Evolutionary conservation across 2,888 invertebrate genomes (phyloP).

Genomic region (Pycnomerus fuliginosus): DNA sequence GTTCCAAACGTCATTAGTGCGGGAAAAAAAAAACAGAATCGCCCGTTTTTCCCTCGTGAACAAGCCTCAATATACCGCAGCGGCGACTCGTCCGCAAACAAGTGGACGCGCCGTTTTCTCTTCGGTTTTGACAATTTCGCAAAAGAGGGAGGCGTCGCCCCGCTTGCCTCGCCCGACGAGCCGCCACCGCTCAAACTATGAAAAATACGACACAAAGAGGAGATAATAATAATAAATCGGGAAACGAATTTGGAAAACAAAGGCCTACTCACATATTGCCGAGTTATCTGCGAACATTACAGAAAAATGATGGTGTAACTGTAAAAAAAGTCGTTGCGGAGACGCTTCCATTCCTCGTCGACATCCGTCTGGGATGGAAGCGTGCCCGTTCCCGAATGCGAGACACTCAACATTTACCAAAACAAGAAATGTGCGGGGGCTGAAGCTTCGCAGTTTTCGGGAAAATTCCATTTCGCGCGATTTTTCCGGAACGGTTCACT

Average conservation of each 20-base stretch:
- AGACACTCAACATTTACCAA: not conserved
- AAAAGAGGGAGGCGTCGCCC: no score
- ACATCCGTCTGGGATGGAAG: no score
- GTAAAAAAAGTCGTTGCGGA: constrained; percentile 14
- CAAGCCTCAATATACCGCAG: no score
- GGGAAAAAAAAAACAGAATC: constrained; percentile 4
- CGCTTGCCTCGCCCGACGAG: no score
- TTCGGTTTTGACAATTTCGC: no score
- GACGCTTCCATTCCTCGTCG: constrained; percentile 25
- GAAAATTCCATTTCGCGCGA: no score
- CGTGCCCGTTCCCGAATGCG: not conserved
- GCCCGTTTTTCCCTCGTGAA: not conserved
- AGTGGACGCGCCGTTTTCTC: no score
- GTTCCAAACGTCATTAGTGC: constrained; percentile 10
- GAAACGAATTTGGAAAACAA: constrained; percentile 43
- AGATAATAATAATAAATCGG: constrained; percentile 37
- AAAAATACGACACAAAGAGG: constrained; percentile 19
- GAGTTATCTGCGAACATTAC: constrained; percentile 52
- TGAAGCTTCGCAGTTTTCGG: constrained; percentile 37
- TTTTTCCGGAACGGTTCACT: no score
- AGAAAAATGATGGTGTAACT: constrained; percentile 41
- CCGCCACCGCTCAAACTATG: no score
- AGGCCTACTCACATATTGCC: constrained; percentile 53
- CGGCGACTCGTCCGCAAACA: no score
- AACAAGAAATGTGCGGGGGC: constrained; percentile 38